Evolutionary conservation across 2,113 vertebrate species (phyloP).

Genomic region (Engystomops pustulosus): DNA sequence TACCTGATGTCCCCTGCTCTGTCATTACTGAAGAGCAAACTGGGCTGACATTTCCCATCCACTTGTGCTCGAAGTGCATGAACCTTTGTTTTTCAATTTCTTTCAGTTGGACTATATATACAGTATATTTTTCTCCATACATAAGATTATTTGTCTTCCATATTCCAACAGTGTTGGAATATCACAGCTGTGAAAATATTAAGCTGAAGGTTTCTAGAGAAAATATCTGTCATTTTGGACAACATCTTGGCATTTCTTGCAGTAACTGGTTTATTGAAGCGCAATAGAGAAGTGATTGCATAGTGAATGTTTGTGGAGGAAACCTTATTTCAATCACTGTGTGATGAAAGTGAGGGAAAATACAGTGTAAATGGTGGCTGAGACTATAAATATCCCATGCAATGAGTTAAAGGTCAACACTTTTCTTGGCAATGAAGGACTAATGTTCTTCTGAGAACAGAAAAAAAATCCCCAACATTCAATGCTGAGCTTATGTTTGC

Average conservation of each 20-base stretch:
- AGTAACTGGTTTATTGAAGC: neutral
- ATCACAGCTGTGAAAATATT: neutral
- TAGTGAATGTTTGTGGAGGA: neutral
- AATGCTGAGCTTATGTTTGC: neutral
- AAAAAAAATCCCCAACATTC: neutral
- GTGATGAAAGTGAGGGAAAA: conserved; percentile 22
- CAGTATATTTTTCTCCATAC: neutral
- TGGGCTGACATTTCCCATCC: neutral
- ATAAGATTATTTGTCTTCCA: neutral
- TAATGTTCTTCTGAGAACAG: neutral
- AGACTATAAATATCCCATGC: conserved; percentile 46
- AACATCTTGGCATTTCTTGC: conserved; percentile 13
- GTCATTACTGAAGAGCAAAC: neutral
- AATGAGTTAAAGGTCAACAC: conserved; percentile 52
- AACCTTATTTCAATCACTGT: conserved; percentile 11
- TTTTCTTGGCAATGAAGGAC: neutral
- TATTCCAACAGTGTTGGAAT: neutral
- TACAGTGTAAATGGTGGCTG: conserved; percentile 17
- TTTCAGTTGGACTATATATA: neutral
- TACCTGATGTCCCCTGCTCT: neutral
- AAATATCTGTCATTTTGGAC: conserved; percentile 4
- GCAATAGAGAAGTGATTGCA: conserved; percentile 12
- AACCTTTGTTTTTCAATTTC: neutral
- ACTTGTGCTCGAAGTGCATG: neutral
- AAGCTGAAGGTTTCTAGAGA: neutral